Percentiles rank a stretch among this genome's conserved stretches.
Conservation (phyloP, 1,140 invertebrate species). For the Asbolus verrucosus region DNA sequence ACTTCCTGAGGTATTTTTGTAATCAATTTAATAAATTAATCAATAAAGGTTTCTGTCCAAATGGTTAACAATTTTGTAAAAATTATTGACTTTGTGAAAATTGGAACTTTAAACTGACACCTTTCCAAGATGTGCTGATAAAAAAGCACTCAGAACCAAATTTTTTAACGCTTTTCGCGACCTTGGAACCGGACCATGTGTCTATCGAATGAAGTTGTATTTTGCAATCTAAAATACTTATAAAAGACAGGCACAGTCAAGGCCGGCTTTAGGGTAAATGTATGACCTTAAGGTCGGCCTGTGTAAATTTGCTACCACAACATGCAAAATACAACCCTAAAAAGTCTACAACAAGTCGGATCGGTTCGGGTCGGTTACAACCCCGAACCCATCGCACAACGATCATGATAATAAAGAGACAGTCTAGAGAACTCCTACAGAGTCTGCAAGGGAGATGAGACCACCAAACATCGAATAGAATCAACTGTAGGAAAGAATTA, state of each 20-base stretch:
- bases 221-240: constrained; percentile 33
- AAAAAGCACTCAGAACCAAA: too few relatives aligned
- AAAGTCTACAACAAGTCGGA: not conserved
- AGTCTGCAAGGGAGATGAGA: constrained; percentile 36
- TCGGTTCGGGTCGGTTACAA: not conserved
- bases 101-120: too few relatives aligned
- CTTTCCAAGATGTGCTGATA: too few relatives aligned
- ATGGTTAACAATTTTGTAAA: too few relatives aligned
- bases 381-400: not conserved
- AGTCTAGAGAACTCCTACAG: constrained; percentile 36
- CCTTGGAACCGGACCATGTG: too few relatives aligned
- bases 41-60: too few relatives aligned
- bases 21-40: too few relatives aligned
- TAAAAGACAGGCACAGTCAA: constrained; percentile 2
- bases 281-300: too few relatives aligned
- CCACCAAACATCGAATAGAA: constrained; percentile 37
- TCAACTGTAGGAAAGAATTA: constrained; percentile 39
- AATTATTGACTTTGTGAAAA: too few relatives aligned
- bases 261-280: not conserved
- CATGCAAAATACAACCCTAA: constrained; percentile 51
- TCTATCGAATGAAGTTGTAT: constrained; percentile 39
- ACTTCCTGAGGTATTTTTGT: too few relatives aligned
- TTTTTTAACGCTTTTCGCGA: too few relatives aligned
- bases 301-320: constrained; percentile 3
- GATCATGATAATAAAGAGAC: constrained; percentile 20